These are phyloP conservation scores for Hedya salicella DNA, from an alignment of 2,888 invertebrate species.

Conservation along the genomic window DNA sequence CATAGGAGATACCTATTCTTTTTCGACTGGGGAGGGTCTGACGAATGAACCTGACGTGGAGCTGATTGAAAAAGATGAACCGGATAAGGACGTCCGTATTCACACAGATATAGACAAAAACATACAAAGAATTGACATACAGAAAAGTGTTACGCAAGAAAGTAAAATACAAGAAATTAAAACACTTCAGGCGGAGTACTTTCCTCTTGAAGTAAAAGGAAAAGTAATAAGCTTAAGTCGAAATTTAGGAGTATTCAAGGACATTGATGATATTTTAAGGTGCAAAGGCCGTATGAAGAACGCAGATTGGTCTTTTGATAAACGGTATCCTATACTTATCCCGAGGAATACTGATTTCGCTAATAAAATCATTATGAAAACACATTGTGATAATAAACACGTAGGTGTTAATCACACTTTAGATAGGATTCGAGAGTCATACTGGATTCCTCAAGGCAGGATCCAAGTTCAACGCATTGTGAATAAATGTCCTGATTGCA, in stretches of 20 bases:
- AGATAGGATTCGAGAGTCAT: conserved; percentile 3
- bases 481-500: conserved; percentile 1
- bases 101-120: too few species aligned
- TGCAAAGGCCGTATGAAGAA: conserved; percentile 6
- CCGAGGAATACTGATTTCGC: background rate
- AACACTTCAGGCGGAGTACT: too few species aligned
- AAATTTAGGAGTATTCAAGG: background rate
- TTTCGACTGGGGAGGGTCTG: too few species aligned
- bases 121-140: too few species aligned
- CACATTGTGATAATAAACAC: conserved; percentile 19
- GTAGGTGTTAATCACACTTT: conserved; percentile 20
- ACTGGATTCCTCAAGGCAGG: conserved; percentile 27
- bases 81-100: too few species aligned
- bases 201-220: background rate
- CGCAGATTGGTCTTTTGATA: conserved; percentile 1
- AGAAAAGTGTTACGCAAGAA: background rate
- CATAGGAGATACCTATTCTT: too few species aligned
- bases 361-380: background rate
- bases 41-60: too few species aligned
- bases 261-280: background rate
- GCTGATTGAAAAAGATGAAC: too few species aligned
- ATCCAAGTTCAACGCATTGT: background rate
- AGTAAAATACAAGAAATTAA: too few species aligned
- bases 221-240: background rate
- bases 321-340: background rate